These are phyloP conservation scores for Mohoua ochrocephala DNA, from an alignment of 2,113 vertebrate genomes.

Conservation along the genomic window DNA sequence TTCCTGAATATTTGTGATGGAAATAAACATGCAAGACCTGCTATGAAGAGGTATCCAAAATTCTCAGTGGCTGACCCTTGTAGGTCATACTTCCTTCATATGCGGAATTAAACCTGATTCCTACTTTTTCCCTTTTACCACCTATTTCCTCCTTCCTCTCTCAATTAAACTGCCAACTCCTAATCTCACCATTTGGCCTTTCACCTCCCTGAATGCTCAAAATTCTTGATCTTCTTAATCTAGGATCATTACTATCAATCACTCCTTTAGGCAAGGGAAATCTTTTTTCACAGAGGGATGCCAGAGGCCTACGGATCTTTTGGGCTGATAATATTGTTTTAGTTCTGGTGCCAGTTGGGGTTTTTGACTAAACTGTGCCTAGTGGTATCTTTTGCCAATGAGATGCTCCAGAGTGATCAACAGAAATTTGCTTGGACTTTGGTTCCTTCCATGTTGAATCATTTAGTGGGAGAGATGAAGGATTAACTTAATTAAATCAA, in stretches of 20 bases:
- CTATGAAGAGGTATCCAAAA: not conserved
- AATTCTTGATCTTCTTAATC: constrained; percentile 38
- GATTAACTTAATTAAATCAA: constrained; percentile 42
- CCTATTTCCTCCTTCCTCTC: not conserved
- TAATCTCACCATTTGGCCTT: constrained; percentile 21
- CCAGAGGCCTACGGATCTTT: not conserved
- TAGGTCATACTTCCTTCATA: not conserved
- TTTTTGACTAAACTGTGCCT: not conserved
- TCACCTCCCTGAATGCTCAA: not conserved
- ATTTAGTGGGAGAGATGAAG: not conserved
- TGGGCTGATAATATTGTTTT: not conserved
- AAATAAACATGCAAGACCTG: not conserved
- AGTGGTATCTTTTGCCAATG: not conserved
- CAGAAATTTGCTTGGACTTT: not conserved
- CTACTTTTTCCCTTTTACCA: not conserved
- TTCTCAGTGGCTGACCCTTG: not conserved
- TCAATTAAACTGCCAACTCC: not conserved
- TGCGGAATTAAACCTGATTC: not conserved
- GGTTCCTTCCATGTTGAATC: not conserved
- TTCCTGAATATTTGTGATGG: not conserved
- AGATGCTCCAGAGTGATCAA: not conserved
- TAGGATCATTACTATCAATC: constrained; percentile 29
- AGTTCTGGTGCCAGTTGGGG: not conserved
- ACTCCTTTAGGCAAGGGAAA: not conserved
- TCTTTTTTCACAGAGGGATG: not conserved